These are phyloP conservation scores for Sminthurinus aureus DNA, from an alignment of 2,888 invertebrate species.

Conservation along the genomic window DNA sequence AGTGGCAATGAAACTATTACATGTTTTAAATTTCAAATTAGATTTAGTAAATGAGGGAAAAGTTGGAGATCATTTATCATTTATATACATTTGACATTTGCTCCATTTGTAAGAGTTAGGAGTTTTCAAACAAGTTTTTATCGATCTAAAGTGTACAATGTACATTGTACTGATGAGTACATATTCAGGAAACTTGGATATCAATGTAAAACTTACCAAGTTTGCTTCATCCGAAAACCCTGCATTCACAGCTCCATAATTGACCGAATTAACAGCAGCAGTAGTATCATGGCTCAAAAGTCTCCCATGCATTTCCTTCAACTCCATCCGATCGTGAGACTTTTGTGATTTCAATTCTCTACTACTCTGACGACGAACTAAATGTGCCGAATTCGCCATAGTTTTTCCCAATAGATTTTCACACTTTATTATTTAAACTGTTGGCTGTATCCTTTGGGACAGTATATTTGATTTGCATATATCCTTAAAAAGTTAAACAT, in stretches of 20 bases:
- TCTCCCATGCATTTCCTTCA: constrained; percentile 83
- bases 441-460: not conserved
- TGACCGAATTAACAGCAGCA: constrained; percentile 63
- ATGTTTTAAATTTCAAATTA: too few species aligned
- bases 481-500: too few species aligned
- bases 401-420: not conserved
- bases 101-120: too few species aligned
- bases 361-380: constrained; percentile 87
- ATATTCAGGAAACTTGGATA: too few species aligned
- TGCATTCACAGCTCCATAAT: constrained; percentile 87
- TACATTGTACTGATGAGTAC: not conserved
- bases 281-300: constrained; percentile 76
- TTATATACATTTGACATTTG: not conserved
- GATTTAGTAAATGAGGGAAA: too few species aligned
- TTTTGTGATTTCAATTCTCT: constrained; percentile 77
- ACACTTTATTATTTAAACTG: not conserved
- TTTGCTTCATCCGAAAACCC: constrained; percentile 73
- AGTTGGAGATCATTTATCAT: too few species aligned
- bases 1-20: too few species aligned
- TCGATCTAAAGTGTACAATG: not conserved
- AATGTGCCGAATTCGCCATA: constrained; percentile 91
- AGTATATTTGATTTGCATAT: not conserved
- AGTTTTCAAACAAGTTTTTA: not conserved
- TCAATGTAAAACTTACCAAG: constrained; percentile 19
- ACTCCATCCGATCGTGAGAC: constrained; percentile 72